phyloP scores from a whole-genome alignment of 2,797 vertebrate species.

The Caiman crocodilus region DNA sequence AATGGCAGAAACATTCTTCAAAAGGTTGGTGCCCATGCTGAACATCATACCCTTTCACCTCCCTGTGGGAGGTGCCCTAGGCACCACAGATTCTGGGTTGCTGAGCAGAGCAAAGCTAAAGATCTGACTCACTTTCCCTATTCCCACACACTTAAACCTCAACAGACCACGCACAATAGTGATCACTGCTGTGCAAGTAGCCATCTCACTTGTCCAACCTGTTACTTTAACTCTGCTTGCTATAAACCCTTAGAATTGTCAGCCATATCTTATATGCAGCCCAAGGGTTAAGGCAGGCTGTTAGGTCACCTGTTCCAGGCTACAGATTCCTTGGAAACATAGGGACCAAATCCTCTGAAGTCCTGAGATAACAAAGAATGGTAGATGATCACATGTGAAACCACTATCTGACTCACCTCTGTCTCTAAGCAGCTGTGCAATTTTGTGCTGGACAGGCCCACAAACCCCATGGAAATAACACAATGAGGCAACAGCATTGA shows the following conservation, averaged over 20 bases:
- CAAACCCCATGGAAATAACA: conserved; percentile 90
- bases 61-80: neutral
- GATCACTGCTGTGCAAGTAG: neutral
- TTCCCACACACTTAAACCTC: neutral
- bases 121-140: neutral
- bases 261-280: neutral
- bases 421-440: conserved; percentile 91
- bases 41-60: neutral
- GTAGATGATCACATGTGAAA: neutral
- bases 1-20: neutral
- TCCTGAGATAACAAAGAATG: neutral
- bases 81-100: neutral
- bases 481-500: conserved; percentile 89
- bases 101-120: neutral
- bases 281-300: neutral
- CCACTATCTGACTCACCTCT: conserved; percentile 81
- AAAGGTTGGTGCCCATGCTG: neutral
- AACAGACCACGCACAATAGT: neutral
- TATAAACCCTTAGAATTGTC: neutral
- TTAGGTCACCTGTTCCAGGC: neutral
- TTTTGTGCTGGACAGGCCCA: conserved; percentile 89
- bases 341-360: neutral
- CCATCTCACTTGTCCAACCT: neutral
- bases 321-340: neutral
- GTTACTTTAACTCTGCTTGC: neutral